phyloP scores from a whole-genome alignment of 2,888 invertebrate genomes.

The Crepidodera aurea region DNA sequence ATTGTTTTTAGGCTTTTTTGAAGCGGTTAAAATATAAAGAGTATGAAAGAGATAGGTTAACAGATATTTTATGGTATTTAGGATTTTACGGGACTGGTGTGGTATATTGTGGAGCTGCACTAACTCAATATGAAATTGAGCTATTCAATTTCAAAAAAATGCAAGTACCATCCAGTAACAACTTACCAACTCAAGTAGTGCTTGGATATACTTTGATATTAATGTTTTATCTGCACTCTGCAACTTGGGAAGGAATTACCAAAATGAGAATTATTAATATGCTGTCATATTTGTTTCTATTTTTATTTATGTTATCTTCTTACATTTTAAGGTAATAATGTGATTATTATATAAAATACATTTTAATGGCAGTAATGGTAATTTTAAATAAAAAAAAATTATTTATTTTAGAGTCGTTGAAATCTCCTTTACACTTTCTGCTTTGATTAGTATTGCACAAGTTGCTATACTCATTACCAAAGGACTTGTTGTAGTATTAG shows the following conservation, averaged over 20 bases:
- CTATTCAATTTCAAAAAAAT: conserved; percentile 47
- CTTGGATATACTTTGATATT: conserved; percentile 52
- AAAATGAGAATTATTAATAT: conserved; percentile 42
- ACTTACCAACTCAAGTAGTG: conserved; percentile 46
- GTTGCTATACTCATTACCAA: conserved; percentile 41
- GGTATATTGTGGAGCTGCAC: conserved; percentile 52
- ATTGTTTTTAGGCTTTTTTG: conserved; percentile 52
- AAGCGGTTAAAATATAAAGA: conserved; percentile 52
- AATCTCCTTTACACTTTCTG: conserved; percentile 42
- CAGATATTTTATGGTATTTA: conserved; percentile 53
- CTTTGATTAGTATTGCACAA: conserved; percentile 39
- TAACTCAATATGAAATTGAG: conserved; percentile 50
- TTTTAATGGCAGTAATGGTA: neutral
- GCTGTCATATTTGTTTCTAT: conserved; percentile 47
- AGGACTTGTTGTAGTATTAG: conserved; percentile 35
- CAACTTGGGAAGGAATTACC: conserved; percentile 51
- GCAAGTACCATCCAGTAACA: conserved; percentile 33
- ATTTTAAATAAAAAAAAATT: neutral
- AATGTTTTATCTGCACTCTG: conserved; percentile 53
- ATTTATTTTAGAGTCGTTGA: conserved; percentile 39
- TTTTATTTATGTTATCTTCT: conserved; percentile 44
- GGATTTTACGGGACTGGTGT: conserved; percentile 53
- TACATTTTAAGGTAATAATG: conserved; percentile 44
- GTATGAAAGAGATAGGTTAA: conserved; percentile 51
- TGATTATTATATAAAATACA: neutral